Evolutionary conservation across 2,113 vertebrate genomes (phyloP).

Genomic region (Leptobrachium ailaonicum): DNA sequence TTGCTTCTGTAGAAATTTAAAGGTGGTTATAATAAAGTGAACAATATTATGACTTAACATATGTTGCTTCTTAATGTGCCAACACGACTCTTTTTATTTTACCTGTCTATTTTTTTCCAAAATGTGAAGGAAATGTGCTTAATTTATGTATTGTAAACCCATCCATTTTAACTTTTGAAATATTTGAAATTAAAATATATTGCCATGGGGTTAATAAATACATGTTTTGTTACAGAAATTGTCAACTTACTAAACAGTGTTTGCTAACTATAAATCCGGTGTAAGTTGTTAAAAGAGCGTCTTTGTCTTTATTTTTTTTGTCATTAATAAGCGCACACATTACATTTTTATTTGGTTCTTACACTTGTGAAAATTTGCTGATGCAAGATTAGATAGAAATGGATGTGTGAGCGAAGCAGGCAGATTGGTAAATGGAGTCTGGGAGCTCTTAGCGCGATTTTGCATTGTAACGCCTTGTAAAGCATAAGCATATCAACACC

Average conservation of each 20-base stretch:
- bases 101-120: neutral
- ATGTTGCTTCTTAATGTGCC: slow-evolving; percentile 29
- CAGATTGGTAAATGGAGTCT: too few relatives aligned
- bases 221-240: slow-evolving; percentile 43
- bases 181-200: slow-evolving; percentile 37
- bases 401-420: too few relatives aligned
- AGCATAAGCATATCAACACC: too few relatives aligned
- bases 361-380: too few relatives aligned
- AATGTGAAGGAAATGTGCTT: slow-evolving; percentile 19
- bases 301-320: neutral
- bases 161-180: slow-evolving; percentile 44
- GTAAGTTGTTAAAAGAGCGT: neutral
- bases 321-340: too few relatives aligned
- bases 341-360: too few relatives aligned
- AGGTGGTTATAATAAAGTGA: neutral
- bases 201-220: slow-evolving; percentile 20
- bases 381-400: too few relatives aligned
- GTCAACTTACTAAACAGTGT: slow-evolving; percentile 45
- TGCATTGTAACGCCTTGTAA: too few relatives aligned
- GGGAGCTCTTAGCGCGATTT: too few relatives aligned
- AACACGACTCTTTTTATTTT: slow-evolving; percentile 16
- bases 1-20: neutral
- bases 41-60: slow-evolving; percentile 25
- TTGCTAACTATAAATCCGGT: slow-evolving; percentile 32
- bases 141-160: slow-evolving; percentile 13